Conservation (phyloP, 2,888 invertebrate species). For the Cryptocheilus praepositus region DNA sequence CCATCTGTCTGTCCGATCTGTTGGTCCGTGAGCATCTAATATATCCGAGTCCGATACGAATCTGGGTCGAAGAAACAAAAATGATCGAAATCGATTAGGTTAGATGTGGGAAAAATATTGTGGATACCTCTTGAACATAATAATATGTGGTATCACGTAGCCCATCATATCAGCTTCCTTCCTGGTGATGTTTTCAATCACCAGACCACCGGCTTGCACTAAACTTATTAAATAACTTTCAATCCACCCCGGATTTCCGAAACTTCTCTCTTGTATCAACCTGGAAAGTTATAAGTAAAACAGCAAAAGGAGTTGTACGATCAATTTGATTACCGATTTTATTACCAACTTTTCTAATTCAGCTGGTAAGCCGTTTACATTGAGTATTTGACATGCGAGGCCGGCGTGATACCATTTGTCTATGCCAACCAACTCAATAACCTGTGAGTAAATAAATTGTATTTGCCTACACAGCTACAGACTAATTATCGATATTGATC, state of each 20-base stretch:
- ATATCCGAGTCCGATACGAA: too few relatives aligned
- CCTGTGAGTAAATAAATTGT: slow-evolving; percentile 40
- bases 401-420: slow-evolving; percentile 79
- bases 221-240: slow-evolving; percentile 80
- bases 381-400: slow-evolving; percentile 80
- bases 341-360: slow-evolving; percentile 81
- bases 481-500: too few relatives aligned
- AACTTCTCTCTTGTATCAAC: slow-evolving; percentile 78
- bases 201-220: slow-evolving; percentile 77
- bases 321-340: neutral
- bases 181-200: slow-evolving; percentile 73
- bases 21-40: too few relatives aligned
- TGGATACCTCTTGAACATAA: slow-evolving; percentile 60
- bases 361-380: slow-evolving; percentile 79
- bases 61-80: too few relatives aligned
- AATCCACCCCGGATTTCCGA: slow-evolving; percentile 82
- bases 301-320: too few relatives aligned
- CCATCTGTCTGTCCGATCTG: slow-evolving; percentile 69
- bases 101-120: slow-evolving; percentile 2
- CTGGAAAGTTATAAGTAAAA: slow-evolving; percentile 51
- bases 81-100: too few relatives aligned
- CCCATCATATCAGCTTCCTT: slow-evolving; percentile 59
- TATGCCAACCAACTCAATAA: slow-evolving; percentile 75
- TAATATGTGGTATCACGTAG: slow-evolving; percentile 60
- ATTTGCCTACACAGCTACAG: too few relatives aligned